Evolutionary conservation across 2,113 vertebrate genomes (phyloP).

Genomic region (Fregata magnificens): DNA sequence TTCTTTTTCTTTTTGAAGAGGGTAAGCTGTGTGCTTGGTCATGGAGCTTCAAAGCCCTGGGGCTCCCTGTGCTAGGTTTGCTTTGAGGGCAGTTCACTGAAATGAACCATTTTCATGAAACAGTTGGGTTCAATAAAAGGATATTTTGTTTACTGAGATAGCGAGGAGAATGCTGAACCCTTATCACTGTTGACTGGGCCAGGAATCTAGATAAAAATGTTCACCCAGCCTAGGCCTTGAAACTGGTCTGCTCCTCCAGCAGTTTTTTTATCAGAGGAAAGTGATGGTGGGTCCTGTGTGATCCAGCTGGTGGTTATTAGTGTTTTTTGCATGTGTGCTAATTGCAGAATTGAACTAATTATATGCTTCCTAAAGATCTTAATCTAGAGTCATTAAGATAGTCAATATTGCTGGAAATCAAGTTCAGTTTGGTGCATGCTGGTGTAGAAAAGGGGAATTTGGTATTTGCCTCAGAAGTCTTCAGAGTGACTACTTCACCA

Average conservation of each 20-base stretch:
- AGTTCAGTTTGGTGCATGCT: neutral
- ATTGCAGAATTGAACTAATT: neutral
- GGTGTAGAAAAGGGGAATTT: neutral
- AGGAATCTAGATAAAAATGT: neutral
- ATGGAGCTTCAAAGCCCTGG: neutral
- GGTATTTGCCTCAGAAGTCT: neutral
- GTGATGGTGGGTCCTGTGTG: rapidly evolving
- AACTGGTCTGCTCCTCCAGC: neutral
- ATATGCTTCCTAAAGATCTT: neutral
- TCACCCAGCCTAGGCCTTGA: neutral
- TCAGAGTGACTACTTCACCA: neutral
- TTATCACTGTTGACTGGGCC: neutral
- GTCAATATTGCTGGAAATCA: neutral
- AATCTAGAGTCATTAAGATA: neutral
- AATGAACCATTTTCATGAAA: neutral
- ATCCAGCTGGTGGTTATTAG: neutral
- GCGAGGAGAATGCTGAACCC: neutral
- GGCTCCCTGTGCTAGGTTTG: neutral
- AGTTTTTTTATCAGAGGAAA: neutral
- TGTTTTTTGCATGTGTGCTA: neutral
- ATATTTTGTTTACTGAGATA: neutral
- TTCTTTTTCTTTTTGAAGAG: neutral
- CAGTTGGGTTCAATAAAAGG: neutral
- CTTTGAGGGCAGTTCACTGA: neutral
- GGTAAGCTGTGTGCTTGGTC: neutral